phyloP scores from a whole-genome alignment of 2,113 vertebrate genomes.

The Lampris megalopsis region DNA sequence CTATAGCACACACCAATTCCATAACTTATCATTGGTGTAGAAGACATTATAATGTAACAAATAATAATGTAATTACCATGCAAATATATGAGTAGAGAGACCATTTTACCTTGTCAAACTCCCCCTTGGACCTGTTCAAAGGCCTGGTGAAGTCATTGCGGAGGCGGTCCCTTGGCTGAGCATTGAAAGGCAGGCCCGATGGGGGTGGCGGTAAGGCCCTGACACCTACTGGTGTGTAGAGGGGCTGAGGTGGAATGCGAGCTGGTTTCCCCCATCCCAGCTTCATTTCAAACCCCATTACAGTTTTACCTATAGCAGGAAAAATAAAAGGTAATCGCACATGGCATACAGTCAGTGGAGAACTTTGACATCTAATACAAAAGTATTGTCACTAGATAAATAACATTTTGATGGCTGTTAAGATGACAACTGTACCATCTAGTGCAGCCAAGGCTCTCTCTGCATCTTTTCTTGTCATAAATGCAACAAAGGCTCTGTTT shows the following conservation, averaged over 20 bases:
- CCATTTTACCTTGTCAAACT: conserved; percentile 82
- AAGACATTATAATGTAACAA: neutral
- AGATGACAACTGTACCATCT: conserved; percentile 72
- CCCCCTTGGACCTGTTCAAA: conserved; percentile 74
- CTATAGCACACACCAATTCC: conserved; percentile 30
- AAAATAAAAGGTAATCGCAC: conserved; percentile 1
- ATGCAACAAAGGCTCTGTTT: conserved; percentile 86
- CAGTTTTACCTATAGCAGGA: conserved; percentile 78
- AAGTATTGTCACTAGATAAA: neutral
- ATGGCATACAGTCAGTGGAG: neutral
- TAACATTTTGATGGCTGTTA: neutral
- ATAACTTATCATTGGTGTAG: conserved; percentile 13
- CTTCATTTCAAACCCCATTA: conserved; percentile 89
- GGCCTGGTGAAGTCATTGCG: conserved; percentile 86
- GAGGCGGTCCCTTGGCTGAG: conserved; percentile 84
- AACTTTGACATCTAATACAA: neutral
- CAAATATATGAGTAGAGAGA: conserved; percentile 9
- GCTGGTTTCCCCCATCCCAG: conserved; percentile 87
- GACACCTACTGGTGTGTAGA: conserved; percentile 84
- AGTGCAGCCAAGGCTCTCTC: conserved; percentile 83
- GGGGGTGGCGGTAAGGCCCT: conserved; percentile 82
- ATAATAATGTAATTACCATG: conserved; percentile 21
- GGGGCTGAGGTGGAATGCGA: conserved; percentile 84
- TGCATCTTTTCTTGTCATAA: conserved; percentile 86
- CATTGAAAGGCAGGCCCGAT: conserved; percentile 86